Conservation (phyloP, 2,797 vertebrate genomes). For the Cetoscarus ocellatus region DNA sequence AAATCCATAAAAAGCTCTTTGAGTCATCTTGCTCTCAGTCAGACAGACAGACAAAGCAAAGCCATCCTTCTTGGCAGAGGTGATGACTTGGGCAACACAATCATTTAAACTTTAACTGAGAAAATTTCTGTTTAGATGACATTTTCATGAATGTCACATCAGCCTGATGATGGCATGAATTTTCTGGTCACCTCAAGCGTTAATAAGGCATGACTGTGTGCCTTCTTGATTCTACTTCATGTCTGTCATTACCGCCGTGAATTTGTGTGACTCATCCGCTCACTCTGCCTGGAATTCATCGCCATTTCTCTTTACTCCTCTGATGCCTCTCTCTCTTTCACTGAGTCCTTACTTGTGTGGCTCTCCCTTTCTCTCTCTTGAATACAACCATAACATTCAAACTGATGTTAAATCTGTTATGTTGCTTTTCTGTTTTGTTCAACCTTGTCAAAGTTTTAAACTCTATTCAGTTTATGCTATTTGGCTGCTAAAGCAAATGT, state of each 20-base stretch:
- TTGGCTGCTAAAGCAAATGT: constrained; percentile 10
- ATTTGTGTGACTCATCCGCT: constrained; percentile 12
- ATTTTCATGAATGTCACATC: constrained; percentile 8
- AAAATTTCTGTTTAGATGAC: background rate
- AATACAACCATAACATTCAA: background rate
- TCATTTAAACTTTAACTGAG: no score
- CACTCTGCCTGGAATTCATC: constrained; percentile 4
- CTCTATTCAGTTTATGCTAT: background rate
- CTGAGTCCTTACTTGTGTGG: background rate
- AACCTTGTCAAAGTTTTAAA: constrained; percentile 1
- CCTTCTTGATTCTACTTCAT: constrained; percentile 27
- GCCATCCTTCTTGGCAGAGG: no score
- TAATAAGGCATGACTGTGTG: constrained; percentile 36
- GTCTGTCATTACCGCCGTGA: constrained; percentile 23
- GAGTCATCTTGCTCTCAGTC: no score
- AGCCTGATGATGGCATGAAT: constrained; percentile 13
- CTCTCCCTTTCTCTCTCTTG: background rate
- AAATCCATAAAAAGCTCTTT: no score
- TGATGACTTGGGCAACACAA: no score
- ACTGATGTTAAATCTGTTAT: constrained; percentile 12
- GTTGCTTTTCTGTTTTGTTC: constrained; percentile 18
- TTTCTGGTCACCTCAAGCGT: constrained; percentile 13
- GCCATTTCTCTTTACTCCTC: constrained; percentile 14
- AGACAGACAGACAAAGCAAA: no score
- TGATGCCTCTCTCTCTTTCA: background rate